Conservation (phyloP, 2,113 vertebrate genomes). For the Rhinopithecus roxellana region DNA sequence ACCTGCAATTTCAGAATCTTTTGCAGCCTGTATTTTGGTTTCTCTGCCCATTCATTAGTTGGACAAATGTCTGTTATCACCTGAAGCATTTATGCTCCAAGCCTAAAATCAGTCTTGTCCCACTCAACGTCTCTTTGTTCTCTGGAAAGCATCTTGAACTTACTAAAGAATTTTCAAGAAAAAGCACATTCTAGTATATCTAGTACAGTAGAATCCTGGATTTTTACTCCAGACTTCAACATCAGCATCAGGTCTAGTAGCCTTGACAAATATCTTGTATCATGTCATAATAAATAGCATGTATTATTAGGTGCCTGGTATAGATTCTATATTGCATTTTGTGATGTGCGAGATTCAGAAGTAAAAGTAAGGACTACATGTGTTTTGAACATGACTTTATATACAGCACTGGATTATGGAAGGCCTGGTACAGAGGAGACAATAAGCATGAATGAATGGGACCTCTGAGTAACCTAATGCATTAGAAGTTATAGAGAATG, state of each 20-base stretch:
- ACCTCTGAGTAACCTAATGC: neutral
- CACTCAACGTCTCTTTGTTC: neutral
- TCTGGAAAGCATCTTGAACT: neutral
- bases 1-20: constrained; percentile 37
- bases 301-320: neutral
- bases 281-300: neutral
- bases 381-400: neutral
- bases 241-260: neutral
- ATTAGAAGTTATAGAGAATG: neutral
- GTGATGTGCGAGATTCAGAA: neutral
- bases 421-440: neutral
- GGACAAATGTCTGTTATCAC: constrained; percentile 39
- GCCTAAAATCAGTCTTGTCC: neutral
- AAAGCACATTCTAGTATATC: neutral
- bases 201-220: neutral
- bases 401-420: neutral
- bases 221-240: neutral
- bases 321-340: neutral
- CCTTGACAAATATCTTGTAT: neutral
- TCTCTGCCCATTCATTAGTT: constrained; percentile 37
- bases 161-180: neutral
- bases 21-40: constrained; percentile 34
- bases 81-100: constrained; percentile 46
- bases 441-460: neutral
- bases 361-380: neutral